Percentiles rank a stretch among this genome's conserved stretches.
Evolutionary conservation across 2,797 vertebrate species (phyloP).

Genomic region (Enteromius trimaculatus): DNA sequence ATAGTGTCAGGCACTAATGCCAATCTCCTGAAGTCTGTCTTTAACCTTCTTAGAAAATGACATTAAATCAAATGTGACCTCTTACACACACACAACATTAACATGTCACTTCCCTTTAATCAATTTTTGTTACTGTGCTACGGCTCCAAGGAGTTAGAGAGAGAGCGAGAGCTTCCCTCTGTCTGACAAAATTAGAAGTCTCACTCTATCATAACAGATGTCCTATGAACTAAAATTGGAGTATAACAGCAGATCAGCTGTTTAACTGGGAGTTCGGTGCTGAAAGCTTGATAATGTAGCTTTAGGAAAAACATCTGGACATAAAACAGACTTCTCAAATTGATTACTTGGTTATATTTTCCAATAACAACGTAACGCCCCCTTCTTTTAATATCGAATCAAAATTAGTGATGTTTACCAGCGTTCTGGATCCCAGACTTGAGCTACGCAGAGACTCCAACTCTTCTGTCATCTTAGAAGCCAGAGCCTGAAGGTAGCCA

Average conservation of each 20-base stretch:
- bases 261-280: not conserved
- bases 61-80: conserved; percentile 52
- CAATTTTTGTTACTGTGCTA: conserved; percentile 54
- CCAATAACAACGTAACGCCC: not conserved
- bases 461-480: conserved; percentile 97
- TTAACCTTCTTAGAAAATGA: conserved; percentile 52
- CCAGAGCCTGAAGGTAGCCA: conserved; percentile 94
- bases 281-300: not conserved
- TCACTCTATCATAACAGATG: conserved; percentile 28
- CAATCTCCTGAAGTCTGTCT: conserved; percentile 10
- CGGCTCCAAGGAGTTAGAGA: conserved; percentile 50
- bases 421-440: conserved; percentile 87
- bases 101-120: conserved; percentile 53
- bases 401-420: conserved; percentile 77
- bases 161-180: conserved; percentile 17
- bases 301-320: not conserved
- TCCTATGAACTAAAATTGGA: conserved; percentile 22
- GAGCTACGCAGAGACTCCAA: conserved; percentile 89
- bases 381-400: not conserved
- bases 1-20: not conserved
- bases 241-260: conserved; percentile 11
- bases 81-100: conserved; percentile 45
- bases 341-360: not conserved
- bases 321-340: not conserved
- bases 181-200: conserved; percentile 36